phyloP scores from a whole-genome alignment of 2,797 vertebrate genomes.

The Oreochromis grahami region DNA sequence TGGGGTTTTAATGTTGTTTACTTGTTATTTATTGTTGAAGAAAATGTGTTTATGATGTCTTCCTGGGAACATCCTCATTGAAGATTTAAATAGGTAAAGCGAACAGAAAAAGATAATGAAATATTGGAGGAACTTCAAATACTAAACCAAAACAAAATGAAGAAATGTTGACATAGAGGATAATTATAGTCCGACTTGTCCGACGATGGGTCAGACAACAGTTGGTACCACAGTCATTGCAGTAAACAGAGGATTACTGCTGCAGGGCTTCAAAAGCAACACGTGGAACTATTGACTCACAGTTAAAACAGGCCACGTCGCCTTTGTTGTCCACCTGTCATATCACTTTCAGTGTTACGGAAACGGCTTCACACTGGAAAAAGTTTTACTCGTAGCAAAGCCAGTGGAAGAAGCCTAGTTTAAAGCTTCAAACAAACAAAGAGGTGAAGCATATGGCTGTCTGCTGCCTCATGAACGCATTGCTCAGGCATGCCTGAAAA shows the following conservation, averaged over 20 bases:
- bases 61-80: neutral
- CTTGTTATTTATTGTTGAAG: neutral
- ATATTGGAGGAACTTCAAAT: neutral
- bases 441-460: neutral
- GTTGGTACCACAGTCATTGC: conserved; percentile 42
- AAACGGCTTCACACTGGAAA: neutral
- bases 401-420: neutral
- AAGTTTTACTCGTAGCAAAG: neutral
- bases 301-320: conserved; percentile 55
- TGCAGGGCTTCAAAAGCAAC: conserved; percentile 21
- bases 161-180: conserved; percentile 16
- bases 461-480: neutral
- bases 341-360: conserved; percentile 3
- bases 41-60: neutral
- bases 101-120: neutral
- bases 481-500: neutral
- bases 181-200: conserved; percentile 41
- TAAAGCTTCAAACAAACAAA: neutral
- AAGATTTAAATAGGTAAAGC: neutral
- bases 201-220: conserved; percentile 45
- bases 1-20: neutral
- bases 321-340: conserved; percentile 13
- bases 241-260: conserved; percentile 30
- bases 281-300: conserved; percentile 60
- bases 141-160: neutral